Base-by-base conservation (phyloP, 2,113 vertebrate genomes). In the Hystrix cristata region DNA sequence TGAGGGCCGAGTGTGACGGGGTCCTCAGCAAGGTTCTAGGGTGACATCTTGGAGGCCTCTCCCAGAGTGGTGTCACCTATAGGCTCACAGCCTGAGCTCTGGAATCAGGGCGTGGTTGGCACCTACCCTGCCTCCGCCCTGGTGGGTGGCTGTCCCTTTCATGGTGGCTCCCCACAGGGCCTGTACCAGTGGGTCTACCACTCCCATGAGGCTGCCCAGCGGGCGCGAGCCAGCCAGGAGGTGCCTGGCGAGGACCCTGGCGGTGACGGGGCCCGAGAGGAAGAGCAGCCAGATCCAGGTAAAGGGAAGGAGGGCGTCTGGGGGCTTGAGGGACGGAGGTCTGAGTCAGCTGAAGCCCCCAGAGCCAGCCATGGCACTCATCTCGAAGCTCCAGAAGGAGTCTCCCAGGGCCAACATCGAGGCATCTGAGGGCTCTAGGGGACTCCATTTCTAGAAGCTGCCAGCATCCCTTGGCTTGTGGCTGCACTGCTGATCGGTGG, bases 151-250 rank as follows among this genome's bases (percentile, higher is more conserved):
- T 1, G 0, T 3, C 4, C 51, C 57, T 14, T 85, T 93, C 2
- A 87, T 29, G 7, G 79, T 16, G n/a, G 60, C 78, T 89, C 43
- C 65, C 76, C 16, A 0, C 96, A 99, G 99, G 98, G 99, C 19
- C 96, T 99, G 97, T 99, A 98, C 97, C 99, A 99, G 97, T 99
- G 99, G 99, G 99, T 99, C 86, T 99, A 99, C 97, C 99, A 99
- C 55, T 99, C 99, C 6, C 99, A 99, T 27, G 99, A 99, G 97
- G 99, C 99, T 84, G 99, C 99, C 48, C 99, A 99, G 72, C 99
- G 99, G 88, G 99, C 99, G 1, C 98, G 99, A 79, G 99, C 98
- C 93, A 98, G 96, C 93, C 98, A 98, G 71, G 98, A 95, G 90
- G 97, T 71, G 18, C 95, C 98, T 0, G 96, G 97, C 4, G 97